phyloP scores from a whole-genome alignment of 2,797 vertebrate species.

The Tiaroga cobitis region DNA sequence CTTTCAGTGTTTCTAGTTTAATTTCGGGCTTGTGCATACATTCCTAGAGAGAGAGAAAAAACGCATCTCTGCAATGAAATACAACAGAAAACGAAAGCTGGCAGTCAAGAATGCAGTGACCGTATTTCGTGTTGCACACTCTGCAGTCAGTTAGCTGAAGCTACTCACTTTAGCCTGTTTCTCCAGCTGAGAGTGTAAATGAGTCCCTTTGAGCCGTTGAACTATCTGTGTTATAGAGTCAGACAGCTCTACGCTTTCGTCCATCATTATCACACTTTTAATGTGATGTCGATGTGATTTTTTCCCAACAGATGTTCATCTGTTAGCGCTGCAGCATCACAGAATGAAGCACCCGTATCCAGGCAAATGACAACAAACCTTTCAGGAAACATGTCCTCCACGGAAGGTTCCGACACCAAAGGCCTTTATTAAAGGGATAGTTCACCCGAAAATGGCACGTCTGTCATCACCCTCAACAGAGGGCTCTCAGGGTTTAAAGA shows the following conservation, averaged over 20 bases:
- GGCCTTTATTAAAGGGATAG: no score
- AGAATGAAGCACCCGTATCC: slow-evolving; percentile 65
- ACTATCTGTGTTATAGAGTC: slow-evolving; percentile 87
- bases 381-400: slow-evolving; percentile 65
- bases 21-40: slow-evolving; percentile 93
- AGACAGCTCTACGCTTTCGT: slow-evolving; percentile 85
- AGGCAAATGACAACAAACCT: slow-evolving; percentile 68
- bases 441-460: no score
- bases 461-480: no score
- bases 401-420: slow-evolving; percentile 68
- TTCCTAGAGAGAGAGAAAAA: slow-evolving; percentile 73
- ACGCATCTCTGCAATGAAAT: neutral
- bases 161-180: slow-evolving; percentile 92
- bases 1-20: slow-evolving; percentile 90
- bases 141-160: slow-evolving; percentile 27
- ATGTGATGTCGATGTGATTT: neutral
- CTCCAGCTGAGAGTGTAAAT: slow-evolving; percentile 91
- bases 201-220: slow-evolving; percentile 88
- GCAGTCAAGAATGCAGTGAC: neutral
- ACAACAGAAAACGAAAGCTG: no score
- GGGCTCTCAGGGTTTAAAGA: no score
- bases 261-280: slow-evolving; percentile 72
- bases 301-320: neutral
- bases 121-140: slow-evolving; percentile 19
- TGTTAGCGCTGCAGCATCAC: slow-evolving; percentile 42